Conservation (phyloP, 2,797 vertebrate species). For the Pyrrhura leucotis region DNA sequence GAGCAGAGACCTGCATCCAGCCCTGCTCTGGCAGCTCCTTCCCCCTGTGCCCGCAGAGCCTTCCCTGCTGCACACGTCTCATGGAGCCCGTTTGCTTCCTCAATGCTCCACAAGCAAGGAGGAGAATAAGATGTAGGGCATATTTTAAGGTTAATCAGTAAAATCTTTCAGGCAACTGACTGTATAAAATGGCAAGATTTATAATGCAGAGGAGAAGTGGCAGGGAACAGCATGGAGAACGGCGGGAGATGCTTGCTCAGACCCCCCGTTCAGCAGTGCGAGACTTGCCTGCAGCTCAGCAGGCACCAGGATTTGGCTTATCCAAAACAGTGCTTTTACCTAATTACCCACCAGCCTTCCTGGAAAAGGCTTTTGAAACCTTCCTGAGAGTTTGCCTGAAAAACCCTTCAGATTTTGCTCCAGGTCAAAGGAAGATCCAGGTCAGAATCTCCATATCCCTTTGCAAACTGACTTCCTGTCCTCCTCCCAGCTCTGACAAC, state of each 20-base stretch:
- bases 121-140: conserved; percentile 42
- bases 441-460: background rate
- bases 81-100: background rate
- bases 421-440: background rate
- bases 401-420: background rate
- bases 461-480: background rate
- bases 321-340: background rate
- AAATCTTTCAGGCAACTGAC: conserved; percentile 63
- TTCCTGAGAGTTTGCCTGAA: background rate
- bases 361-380: background rate
- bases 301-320: background rate
- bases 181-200: conserved; percentile 33
- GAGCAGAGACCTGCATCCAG: rapidly evolving
- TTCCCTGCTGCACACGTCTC: rapidly evolving
- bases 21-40: background rate
- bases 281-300: rapidly evolving
- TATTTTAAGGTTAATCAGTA: conserved; percentile 68
- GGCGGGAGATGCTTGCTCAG: background rate
- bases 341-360: background rate
- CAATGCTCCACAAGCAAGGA: background rate
- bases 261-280: rapidly evolving
- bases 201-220: background rate
- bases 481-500: background rate
- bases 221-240: background rate
- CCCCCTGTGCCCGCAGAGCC: rapidly evolving